These are phyloP conservation scores for Capreolus pygargus DNA, from an alignment of 2,113 vertebrate species.

Conservation along the genomic window DNA sequence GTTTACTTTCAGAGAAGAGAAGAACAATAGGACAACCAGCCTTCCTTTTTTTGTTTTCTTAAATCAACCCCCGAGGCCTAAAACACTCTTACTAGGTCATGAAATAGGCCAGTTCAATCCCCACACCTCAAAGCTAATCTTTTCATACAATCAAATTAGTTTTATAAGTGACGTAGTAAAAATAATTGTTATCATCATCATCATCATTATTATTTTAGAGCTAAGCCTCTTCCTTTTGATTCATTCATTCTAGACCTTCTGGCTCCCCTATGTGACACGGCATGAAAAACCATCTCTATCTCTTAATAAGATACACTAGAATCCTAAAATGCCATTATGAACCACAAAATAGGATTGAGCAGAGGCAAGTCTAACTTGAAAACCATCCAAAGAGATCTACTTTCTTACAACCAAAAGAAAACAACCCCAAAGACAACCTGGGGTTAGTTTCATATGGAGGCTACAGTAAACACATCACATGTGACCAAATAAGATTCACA, in stretches of 20 bases:
- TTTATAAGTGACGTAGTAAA: not conserved
- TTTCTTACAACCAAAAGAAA: not conserved
- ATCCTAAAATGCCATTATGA: not conserved
- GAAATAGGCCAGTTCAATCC: not conserved
- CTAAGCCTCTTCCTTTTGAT: not conserved
- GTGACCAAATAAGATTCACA: not conserved
- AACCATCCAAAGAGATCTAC: not conserved
- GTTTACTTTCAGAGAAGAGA: not conserved
- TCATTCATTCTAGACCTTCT: not conserved
- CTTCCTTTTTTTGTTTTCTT: not conserved
- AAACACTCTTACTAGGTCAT: not conserved
- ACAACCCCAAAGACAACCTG: not conserved
- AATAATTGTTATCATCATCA: not conserved
- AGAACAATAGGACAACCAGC: not conserved
- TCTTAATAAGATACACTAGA: not conserved
- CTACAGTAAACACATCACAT: not conserved
- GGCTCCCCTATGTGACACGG: not conserved
- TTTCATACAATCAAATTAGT: not conserved
- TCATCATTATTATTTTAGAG: not conserved
- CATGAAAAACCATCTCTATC: not conserved
- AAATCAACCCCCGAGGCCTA: not conserved
- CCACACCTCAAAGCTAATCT: not conserved
- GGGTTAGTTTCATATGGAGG: not conserved
- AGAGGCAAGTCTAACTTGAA: conserved; percentile 2
- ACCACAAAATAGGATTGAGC: not conserved